Evolutionary conservation across 2,888 invertebrate species (phyloP).

Genomic region (Julus scandinavius): DNA sequence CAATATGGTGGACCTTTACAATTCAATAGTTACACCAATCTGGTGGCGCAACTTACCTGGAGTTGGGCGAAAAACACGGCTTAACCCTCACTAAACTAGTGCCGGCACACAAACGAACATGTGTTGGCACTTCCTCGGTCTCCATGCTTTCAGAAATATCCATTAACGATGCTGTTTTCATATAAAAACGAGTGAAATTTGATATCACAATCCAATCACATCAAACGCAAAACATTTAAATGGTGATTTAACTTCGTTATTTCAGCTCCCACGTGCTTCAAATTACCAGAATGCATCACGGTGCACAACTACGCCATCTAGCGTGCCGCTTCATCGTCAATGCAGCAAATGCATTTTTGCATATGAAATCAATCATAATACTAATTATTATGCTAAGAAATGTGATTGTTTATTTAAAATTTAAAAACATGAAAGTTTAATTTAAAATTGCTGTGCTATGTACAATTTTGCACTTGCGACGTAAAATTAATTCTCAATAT

Average conservation of each 20-base stretch:
- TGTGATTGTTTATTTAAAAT: neutral
- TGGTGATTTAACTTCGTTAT: neutral
- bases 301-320: neutral
- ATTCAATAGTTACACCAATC: too few species aligned
- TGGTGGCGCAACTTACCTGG: slow-evolving; percentile 17
- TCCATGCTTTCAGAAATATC: neutral
- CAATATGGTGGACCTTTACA: neutral
- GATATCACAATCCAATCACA: neutral
- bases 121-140: neutral
- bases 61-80: slow-evolving; percentile 52
- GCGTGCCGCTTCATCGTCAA: neutral
- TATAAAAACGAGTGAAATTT: neutral
- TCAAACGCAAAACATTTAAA: too few species aligned
- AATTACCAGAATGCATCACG: neutral
- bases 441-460: too few species aligned
- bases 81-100: slow-evolving; percentile 48
- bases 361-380: neutral
- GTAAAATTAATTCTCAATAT: neutral
- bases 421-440: too few species aligned
- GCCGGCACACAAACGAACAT: slow-evolving; percentile 28
- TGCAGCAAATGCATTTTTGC: neutral
- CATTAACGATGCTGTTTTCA: neutral
- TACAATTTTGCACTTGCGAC: too few species aligned
- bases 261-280: neutral
- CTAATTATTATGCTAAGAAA: neutral